Percentiles rank a stretch among this genome's conserved stretches.
phyloP scores from a whole-genome alignment of 2,113 vertebrate genomes.

The Eptesicus fuscus region DNA sequence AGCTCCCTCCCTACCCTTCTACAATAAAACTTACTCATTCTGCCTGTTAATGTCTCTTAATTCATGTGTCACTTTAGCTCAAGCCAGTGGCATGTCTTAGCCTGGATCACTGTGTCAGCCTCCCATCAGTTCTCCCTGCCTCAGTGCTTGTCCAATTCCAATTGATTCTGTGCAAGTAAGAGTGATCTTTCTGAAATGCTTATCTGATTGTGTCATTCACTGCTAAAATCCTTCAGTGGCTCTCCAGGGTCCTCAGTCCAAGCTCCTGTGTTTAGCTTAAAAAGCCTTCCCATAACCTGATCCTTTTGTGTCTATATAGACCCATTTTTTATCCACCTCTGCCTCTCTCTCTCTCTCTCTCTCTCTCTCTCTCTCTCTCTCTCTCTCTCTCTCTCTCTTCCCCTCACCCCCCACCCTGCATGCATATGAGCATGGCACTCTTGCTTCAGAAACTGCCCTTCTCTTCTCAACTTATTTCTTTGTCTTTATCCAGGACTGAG shows the following conservation, averaged over 20 bases:
- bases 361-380: too few species aligned
- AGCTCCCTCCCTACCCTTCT: background rate
- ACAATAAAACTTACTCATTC: background rate
- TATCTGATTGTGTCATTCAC: background rate
- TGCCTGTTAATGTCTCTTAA: background rate
- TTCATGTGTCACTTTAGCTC: background rate
- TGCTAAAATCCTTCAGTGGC: background rate
- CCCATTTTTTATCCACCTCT: background rate
- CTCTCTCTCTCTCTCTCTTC: background rate
- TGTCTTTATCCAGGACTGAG: background rate
- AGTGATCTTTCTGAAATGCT: slow-evolving; percentile 9
- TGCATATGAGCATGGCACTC: too few species aligned
- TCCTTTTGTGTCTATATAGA: background rate
- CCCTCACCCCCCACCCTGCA: too few species aligned
- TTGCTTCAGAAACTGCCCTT: background rate
- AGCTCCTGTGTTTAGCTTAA: background rate
- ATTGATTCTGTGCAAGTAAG: background rate
- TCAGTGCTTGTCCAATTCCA: background rate
- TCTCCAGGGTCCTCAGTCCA: background rate
- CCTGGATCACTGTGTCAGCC: background rate
- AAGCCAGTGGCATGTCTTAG: background rate
- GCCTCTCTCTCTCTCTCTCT: too few species aligned
- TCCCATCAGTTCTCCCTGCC: background rate
- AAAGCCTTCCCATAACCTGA: background rate
- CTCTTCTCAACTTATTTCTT: background rate